A percentile compares a stretch with the other conserved stretches of the same genome.
Conservation (phyloP, 1,140 invertebrate genomes). For the Diorhabda carinulata region DNA sequence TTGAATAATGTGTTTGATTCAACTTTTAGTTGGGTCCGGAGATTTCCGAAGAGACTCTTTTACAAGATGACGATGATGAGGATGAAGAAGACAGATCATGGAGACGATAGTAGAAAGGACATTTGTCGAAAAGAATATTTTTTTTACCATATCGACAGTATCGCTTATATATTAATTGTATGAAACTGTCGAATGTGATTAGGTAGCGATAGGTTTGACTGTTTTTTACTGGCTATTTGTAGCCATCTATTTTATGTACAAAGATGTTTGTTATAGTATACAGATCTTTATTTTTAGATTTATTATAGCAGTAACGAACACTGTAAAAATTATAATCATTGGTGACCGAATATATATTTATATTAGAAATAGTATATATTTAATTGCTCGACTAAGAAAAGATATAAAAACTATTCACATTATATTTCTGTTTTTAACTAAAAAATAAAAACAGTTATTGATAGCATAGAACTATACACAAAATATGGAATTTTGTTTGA, state of each 20-base stretch:
- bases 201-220: background rate
- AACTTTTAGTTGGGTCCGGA: constrained; percentile 37
- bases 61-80: constrained; percentile 59
- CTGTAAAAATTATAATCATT: too few relatives aligned
- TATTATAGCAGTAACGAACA: too few relatives aligned
- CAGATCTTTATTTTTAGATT: too few relatives aligned
- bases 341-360: too few relatives aligned
- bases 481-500: too few relatives aligned
- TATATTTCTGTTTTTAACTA: too few relatives aligned
- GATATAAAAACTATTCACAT: too few relatives aligned
- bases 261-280: background rate
- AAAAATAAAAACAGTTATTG: too few relatives aligned
- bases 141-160: background rate
- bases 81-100: constrained; percentile 58
- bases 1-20: background rate
- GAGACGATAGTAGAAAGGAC: constrained; percentile 52
- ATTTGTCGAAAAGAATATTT: background rate
- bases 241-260: background rate
- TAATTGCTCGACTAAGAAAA: too few relatives aligned
- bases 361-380: too few relatives aligned
- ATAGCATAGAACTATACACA: too few relatives aligned
- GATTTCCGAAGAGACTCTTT: constrained; percentile 46
- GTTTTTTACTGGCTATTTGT: background rate
- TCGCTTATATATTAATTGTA: background rate
- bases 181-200: background rate